Base-by-base conservation (phyloP, 2,797 vertebrate genomes). In the Micropoecilia bifurca region DNA sequence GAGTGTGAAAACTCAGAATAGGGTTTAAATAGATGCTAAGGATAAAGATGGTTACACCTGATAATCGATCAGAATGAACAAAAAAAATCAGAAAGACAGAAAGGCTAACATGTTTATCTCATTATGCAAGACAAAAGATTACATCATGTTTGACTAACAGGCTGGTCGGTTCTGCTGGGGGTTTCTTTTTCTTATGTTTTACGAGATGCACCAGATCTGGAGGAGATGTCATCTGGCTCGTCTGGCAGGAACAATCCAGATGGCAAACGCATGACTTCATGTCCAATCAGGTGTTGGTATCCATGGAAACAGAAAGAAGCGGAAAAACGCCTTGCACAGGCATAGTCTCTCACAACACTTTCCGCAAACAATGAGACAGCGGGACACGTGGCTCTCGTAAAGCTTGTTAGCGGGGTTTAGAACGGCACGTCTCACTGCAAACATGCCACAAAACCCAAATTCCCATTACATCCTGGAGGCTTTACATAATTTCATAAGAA, bases 221-320 rank as follows among this genome's bases (percentile, higher is more conserved):
- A 80, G 81, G 80, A 82, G 68, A 89, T 91, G 91, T 90, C 91
- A 90, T 83, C 85, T 71, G n/a, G n/a, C 83, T 88, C 57, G 47
- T 91, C 87, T 91, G 68, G 81, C 86, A 83, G 90, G 88, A 84
- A 90, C 86, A 86, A 91, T 90, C 86, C 81, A 82, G 86, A 87
- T 87, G 83, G 85, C 88, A 89, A 80, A 74, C 88, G 92, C 89
- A 92, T 87, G 92, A 93, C 91, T 93, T 92, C 85, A 48, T 85
- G 88, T 90, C 90, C 93, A 94, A 95, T 93, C 93, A 93, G 90
- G 93, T 94, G 89, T 85, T 85, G 82, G 94, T 95, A 90, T 85
- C 93, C 95, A 94, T 95, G 94, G 95, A 93, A 95, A 95, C 94
- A 91, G 90, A 87, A 33, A 84, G 86, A 90, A 95, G 87, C 87